Percentiles rank a stretch among this genome's conserved stretches.
Evolutionary conservation across 2,113 vertebrate genomes (phyloP).

Genomic region (Microcebus murinus): DNA sequence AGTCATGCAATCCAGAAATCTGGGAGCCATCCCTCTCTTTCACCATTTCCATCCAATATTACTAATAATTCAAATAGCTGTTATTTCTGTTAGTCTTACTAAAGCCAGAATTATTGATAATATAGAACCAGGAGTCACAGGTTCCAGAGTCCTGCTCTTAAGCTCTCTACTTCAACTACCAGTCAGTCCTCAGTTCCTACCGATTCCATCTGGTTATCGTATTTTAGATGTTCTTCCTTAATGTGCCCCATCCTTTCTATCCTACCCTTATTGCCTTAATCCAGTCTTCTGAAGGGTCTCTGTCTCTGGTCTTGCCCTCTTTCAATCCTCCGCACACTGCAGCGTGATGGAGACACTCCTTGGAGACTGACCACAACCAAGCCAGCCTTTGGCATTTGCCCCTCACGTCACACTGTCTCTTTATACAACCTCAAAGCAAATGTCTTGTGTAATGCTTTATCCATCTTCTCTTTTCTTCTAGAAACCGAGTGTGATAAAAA

Average conservation of each 20-base stretch:
- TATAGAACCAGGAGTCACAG: neutral
- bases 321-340: neutral
- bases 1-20: neutral
- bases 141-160: neutral
- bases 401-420: neutral
- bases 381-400: neutral
- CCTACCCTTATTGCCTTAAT: neutral
- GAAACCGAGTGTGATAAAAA: neutral
- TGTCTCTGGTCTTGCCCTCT: neutral
- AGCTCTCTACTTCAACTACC: neutral
- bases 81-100: slow-evolving; percentile 24
- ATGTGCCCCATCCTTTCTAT: neutral
- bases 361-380: neutral
- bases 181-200: neutral
- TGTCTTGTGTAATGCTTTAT: neutral
- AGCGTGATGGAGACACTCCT: neutral
- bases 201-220: neutral
- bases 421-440: neutral
- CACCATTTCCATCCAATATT: neutral
- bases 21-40: neutral
- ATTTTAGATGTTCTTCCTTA: neutral
- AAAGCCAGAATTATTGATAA: neutral
- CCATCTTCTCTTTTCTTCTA: neutral
- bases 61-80: neutral
- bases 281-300: neutral